Evolutionary conservation across 1,140 invertebrate genomes (phyloP), one percentile per base, ranked within the genome.

Genomic region (Drosophila grimshawi): DNA sequence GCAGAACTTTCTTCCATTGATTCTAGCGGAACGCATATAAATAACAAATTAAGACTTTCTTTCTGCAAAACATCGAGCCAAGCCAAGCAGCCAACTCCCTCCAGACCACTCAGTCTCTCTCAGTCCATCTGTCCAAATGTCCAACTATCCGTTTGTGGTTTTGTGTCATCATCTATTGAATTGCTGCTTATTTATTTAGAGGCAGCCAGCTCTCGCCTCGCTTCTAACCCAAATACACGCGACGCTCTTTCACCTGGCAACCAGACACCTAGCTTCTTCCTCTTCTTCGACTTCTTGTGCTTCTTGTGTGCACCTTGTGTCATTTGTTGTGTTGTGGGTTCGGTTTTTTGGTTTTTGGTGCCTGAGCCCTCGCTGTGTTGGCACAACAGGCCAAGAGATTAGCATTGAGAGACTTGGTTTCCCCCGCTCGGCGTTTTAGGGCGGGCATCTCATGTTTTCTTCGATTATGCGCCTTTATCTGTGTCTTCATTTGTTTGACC

Each of bases 31-130:
- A 67, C 78, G 80, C 80, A 88, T 86, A 83, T 80, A 86, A 86
- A 89, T 85, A 88, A 88, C 81, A 89, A 88, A 88, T 89, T 88
- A 89, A 86, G 80, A 88, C 85, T 89, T 88, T 88, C 85, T 88
- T 89, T 89, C 51, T 78, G 56, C 72, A 35, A 41, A 39, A 35
- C 45, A 33, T 8, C 46, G 30, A 19, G 19, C 1, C 19, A 7
- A 35, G 7, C 6, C 8, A n/a, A 7, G 32, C 59, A 45, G 35
- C 35, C 3, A 59, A 35, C 45, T 11, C 41, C 55, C 33, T 27
- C 41, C 5, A 2, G 46, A 41, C 56, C 27, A n/a, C 4, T 11
- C 48, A 4, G 4, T n/a, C 30, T 39, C 64, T 68, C 41, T 49
- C 64, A 52, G 39, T 10, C 53, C 27, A 63, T 63, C 35, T 19